Percentiles rank a stretch among this genome's conserved stretches.
These are phyloP conservation scores for Lasioglossum vierecki DNA, from an alignment of 2,888 invertebrate species.

Conservation along the genomic window DNA sequence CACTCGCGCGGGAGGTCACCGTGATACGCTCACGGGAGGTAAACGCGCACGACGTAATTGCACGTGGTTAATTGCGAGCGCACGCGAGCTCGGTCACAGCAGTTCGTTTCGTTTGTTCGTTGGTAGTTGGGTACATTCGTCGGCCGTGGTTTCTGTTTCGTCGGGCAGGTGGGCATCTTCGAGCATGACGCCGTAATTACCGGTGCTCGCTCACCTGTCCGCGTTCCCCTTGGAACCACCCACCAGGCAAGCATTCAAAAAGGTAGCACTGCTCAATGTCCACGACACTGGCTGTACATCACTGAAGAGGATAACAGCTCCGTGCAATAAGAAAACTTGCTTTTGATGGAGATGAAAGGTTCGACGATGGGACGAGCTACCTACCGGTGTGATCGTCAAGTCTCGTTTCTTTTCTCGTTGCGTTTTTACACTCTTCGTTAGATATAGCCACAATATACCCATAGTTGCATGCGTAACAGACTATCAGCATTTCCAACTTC, in stretches of 20 bases:
- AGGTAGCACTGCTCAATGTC: not conserved
- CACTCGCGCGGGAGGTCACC: constrained; percentile 30
- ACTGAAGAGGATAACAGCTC: not conserved
- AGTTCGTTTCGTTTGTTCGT: not conserved
- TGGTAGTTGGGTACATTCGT: constrained; percentile 26
- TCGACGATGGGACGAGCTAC: not conserved
- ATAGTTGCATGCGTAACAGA: too few species aligned
- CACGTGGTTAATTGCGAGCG: constrained; percentile 66
- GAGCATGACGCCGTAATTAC: constrained; percentile 74
- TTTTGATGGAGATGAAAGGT: not conserved
- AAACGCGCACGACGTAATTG: constrained; percentile 57
- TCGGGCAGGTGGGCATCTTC: constrained; percentile 69
- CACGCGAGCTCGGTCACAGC: constrained; percentile 55
- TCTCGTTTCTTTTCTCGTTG: not conserved
- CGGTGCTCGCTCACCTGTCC: constrained; percentile 35
- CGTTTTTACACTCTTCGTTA: not conserved
- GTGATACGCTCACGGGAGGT: constrained; percentile 21
- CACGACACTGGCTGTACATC: not conserved
- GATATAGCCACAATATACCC: too few species aligned
- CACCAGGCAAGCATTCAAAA: constrained; percentile 22
- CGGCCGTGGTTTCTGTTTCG: constrained; percentile 61
- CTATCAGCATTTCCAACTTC: too few species aligned
- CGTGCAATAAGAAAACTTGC: not conserved
- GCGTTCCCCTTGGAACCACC: constrained; percentile 24
- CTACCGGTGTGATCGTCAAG: not conserved